A percentile compares a stretch with the other conserved stretches of the same genome.
These are phyloP conservation scores for Opisthograptis luteolata DNA, from an alignment of 2,888 invertebrate species.

Conservation along the genomic window DNA sequence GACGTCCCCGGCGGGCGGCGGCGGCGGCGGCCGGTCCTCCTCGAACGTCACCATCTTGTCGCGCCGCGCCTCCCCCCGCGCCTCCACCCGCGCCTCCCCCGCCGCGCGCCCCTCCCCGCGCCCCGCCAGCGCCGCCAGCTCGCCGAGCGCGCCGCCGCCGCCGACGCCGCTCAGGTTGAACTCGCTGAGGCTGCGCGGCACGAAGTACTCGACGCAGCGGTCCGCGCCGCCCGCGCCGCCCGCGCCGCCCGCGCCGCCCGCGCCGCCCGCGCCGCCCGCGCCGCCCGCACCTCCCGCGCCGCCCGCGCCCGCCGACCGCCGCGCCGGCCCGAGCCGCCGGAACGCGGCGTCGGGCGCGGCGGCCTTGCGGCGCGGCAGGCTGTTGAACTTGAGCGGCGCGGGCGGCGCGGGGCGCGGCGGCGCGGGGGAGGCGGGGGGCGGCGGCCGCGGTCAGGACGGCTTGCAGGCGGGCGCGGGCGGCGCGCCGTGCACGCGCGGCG, in stretches of 20 bases:
- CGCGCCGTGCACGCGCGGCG: conserved; percentile 68
- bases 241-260: conserved; percentile 36
- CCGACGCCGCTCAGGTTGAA: conserved; percentile 89
- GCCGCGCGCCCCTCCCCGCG: conserved; percentile 81
- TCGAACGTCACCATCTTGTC: conserved; percentile 93
- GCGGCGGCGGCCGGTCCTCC: conserved; percentile 85
- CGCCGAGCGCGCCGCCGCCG: background rate
- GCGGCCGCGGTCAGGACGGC: conserved; percentile 84
- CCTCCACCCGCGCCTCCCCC: background rate
- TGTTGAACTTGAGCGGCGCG: conserved; percentile 77
- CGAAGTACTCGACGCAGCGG: conserved; percentile 91
- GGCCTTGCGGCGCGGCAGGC: conserved; percentile 80
- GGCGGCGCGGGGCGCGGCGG: conserved; percentile 52
- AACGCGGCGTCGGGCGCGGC: conserved; percentile 75
- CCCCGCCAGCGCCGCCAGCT: conserved; percentile 25
- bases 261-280: conserved; percentile 61
- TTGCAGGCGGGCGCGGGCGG: conserved; percentile 70
- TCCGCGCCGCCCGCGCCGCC: conserved; percentile 77
- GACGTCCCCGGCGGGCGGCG: conserved; percentile 86
- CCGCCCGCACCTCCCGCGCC: conserved; percentile 84
- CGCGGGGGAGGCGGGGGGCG: conserved; percentile 62
- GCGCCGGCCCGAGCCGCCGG: conserved; percentile 43
- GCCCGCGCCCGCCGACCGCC: conserved; percentile 55
- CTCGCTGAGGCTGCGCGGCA: conserved; percentile 92
- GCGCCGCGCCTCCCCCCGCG: too few relatives aligned